Percentiles rank a stretch among this genome's conserved stretches.
phyloP scores from a whole-genome alignment of 2,888 invertebrate species.

The Hypsopygia costalis region DNA sequence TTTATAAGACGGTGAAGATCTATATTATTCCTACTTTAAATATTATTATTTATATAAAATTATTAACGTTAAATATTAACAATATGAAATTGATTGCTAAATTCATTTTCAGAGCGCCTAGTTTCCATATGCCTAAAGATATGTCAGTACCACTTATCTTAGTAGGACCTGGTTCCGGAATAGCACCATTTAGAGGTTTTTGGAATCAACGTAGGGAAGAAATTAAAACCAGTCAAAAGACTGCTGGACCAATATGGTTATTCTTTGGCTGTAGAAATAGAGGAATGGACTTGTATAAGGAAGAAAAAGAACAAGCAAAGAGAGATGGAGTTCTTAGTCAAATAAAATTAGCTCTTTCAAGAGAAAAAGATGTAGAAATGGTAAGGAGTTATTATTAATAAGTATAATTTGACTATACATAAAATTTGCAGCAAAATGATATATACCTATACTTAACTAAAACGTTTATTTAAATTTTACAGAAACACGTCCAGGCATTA shows the following conservation, averaged over 20 bases:
- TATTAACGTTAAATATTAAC: no score
- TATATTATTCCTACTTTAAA: background rate
- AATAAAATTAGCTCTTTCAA: slow-evolving; percentile 89
- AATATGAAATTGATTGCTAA: slow-evolving; percentile 4
- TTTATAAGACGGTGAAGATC: slow-evolving; percentile 87
- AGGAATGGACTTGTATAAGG: slow-evolving; percentile 89
- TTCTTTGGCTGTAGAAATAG: slow-evolving; percentile 93
- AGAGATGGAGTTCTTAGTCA: slow-evolving; percentile 85
- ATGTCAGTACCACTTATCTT: slow-evolving; percentile 88
- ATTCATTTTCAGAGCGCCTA: slow-evolving; percentile 84
- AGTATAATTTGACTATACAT: no score
- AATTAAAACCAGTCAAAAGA: slow-evolving; percentile 34
- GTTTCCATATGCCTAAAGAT: slow-evolving; percentile 91
- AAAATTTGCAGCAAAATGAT: no score
- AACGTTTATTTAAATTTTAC: slow-evolving; percentile 15
- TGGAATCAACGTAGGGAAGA: slow-evolving; percentile 88
- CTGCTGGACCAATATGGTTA: slow-evolving; percentile 83
- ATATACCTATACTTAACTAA: no score
- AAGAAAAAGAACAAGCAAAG: slow-evolving; percentile 88
- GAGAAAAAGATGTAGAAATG: slow-evolving; percentile 87
- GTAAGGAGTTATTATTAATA: slow-evolving; percentile 53
- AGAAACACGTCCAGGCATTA: slow-evolving; percentile 96
- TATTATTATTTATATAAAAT: no score
- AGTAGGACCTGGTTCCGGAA: slow-evolving; percentile 95
- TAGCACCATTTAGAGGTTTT: slow-evolving; percentile 96